Conservation (phyloP, 2,797 vertebrate genomes). For the Falco naumanni region DNA sequence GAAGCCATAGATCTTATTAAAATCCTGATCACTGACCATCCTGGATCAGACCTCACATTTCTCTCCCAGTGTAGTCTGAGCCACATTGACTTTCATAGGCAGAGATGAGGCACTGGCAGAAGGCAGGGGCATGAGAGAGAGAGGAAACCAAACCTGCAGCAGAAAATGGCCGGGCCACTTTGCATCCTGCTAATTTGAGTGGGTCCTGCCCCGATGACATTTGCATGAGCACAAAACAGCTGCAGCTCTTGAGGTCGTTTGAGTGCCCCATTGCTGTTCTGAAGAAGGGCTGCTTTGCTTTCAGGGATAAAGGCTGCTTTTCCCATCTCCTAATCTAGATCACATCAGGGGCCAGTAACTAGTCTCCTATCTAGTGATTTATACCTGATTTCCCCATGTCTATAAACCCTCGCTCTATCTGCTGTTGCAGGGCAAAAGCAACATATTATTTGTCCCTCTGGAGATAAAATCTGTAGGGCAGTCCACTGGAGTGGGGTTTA, state of each 20-base stretch:
- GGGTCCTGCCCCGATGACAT: neutral
- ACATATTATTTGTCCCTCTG: neutral
- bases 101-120: neutral
- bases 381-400: neutral
- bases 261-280: rapidly evolving
- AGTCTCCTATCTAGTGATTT: neutral
- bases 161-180: neutral
- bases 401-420: neutral
- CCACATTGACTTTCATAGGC: neutral
- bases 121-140: neutral
- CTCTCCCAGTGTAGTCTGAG: neutral
- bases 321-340: neutral
- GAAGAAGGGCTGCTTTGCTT: neutral
- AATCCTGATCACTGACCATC: neutral
- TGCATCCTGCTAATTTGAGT: neutral
- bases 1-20: neutral
- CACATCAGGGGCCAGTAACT: neutral
- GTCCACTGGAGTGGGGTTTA: neutral
- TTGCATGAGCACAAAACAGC: neutral
- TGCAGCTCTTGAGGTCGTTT: neutral
- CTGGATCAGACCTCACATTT: neutral
- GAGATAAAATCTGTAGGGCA: neutral
- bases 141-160: neutral
- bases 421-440: neutral
- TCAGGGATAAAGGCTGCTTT: neutral